Evolutionary conservation across 2,888 invertebrate genomes (phyloP).

Genomic region (Thymelicus acteon): DNA sequence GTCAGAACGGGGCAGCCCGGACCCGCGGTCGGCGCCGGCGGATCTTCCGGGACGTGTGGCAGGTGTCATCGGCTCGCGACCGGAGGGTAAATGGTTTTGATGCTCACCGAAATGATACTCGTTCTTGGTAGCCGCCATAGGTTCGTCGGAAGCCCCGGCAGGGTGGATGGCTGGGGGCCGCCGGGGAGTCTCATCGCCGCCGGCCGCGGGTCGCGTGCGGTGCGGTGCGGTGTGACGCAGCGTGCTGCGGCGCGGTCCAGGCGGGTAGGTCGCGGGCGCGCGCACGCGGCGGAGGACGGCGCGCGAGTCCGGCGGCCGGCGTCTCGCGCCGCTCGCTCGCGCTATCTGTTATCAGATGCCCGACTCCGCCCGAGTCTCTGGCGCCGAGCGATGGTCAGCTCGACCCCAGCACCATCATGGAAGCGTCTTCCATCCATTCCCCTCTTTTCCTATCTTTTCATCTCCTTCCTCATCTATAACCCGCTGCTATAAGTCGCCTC

Average conservation of each 20-base stretch:
- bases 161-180: slow-evolving; percentile 44
- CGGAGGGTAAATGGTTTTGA: background rate
- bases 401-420: background rate
- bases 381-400: slow-evolving; percentile 4
- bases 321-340: slow-evolving; percentile 41
- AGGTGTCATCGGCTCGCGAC: background rate
- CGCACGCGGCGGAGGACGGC: slow-evolving; percentile 60
- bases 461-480: too few species aligned
- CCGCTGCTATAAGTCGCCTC: too few species aligned
- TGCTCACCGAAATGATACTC: slow-evolving; percentile 74
- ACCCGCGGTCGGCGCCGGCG: too few species aligned
- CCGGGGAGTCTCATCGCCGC: slow-evolving; percentile 34
- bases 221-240: slow-evolving; percentile 34
- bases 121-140: slow-evolving; percentile 61
- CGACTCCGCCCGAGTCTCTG: slow-evolving; percentile 3
- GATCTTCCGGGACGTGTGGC: too few species aligned
- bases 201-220: slow-evolving; percentile 39
- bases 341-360: slow-evolving; percentile 36
- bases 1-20: too few species aligned
- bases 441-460: too few species aligned
- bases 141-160: slow-evolving; percentile 40
- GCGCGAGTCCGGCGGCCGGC: slow-evolving; percentile 53
- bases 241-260: slow-evolving; percentile 10
- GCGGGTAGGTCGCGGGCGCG: slow-evolving; percentile 46
- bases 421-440: background rate